Conservation (phyloP, 2,888 invertebrate species). For the Pandemis cinnamomeana region DNA sequence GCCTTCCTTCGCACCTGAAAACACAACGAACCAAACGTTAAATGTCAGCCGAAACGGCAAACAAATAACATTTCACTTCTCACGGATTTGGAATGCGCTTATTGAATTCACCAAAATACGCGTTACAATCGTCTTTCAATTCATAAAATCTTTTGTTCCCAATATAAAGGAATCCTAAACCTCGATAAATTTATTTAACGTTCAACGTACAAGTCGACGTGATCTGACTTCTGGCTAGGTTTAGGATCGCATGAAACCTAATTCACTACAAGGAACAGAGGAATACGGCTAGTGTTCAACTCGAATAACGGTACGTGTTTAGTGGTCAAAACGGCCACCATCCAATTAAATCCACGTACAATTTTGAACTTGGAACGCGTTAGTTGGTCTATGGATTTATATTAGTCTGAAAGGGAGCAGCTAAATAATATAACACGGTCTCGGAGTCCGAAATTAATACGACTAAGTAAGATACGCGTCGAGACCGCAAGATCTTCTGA, state of each 20-base stretch:
- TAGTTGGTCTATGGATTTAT: constrained; percentile 28
- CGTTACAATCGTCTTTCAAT: constrained; percentile 21
- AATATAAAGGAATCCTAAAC: background rate
- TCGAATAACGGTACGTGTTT: background rate
- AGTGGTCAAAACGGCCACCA: constrained; percentile 28
- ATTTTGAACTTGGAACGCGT: constrained; percentile 29
- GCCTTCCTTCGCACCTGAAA: constrained; percentile 68
- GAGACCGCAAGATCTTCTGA: constrained; percentile 21
- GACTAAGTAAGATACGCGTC: constrained; percentile 28
- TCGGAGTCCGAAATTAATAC: constrained; percentile 35
- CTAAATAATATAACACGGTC: constrained; percentile 13
- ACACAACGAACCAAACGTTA: constrained; percentile 55
- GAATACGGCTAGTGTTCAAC: constrained; percentile 6
- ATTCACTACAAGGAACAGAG: constrained; percentile 16
- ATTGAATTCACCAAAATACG: constrained; percentile 16
- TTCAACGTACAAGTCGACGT: constrained; percentile 20
- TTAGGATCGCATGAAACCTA: constrained; percentile 22
- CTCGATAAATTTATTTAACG: constrained; percentile 23
- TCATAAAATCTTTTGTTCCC: constrained; percentile 13
- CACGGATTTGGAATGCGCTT: constrained; percentile 71
- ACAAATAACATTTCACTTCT: constrained; percentile 56
- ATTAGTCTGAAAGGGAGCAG: constrained; percentile 16
- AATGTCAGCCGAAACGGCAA: constrained; percentile 59
- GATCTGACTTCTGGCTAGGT: constrained; percentile 23
- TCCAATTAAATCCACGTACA: constrained; percentile 20